Evolutionary conservation across 2,797 vertebrate genomes (phyloP).

Genomic region (Pseudochromis fuscus): DNA sequence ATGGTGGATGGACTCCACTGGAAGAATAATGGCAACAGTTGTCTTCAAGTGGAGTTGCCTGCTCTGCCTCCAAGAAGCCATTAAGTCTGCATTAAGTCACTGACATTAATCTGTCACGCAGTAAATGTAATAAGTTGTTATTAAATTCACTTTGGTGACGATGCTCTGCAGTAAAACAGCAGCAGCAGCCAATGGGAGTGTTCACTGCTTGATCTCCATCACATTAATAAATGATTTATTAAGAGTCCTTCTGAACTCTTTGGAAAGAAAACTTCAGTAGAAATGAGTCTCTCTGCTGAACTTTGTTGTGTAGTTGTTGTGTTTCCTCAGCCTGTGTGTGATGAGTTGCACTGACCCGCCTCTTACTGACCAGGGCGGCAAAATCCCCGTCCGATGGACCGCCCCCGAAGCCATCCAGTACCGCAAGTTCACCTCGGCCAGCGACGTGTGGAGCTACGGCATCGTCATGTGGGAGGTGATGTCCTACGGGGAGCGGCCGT

Average conservation of each 20-base stretch:
- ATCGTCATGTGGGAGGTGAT: slow-evolving; percentile 99
- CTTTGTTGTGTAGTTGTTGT: background rate
- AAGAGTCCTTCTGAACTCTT: background rate
- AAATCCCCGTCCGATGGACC: slow-evolving; percentile 98
- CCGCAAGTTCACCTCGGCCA: slow-evolving; percentile 98
- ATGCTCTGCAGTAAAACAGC: background rate
- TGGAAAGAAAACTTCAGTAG: background rate
- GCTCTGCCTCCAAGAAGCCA: background rate
- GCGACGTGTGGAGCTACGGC: slow-evolving; percentile 98
- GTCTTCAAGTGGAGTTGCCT: background rate
- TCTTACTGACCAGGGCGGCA: slow-evolving; percentile 90
- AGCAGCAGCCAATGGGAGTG: background rate
- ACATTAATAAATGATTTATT: background rate
- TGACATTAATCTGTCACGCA: background rate
- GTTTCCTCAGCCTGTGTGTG: slow-evolving; percentile 26
- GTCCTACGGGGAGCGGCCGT: slow-evolving; percentile 98
- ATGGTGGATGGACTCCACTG: too few species aligned
- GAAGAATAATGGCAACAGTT: background rate
- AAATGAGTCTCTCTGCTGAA: background rate
- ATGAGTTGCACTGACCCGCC: slow-evolving; percentile 69
- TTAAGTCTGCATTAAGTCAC: background rate
- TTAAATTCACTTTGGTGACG: slow-evolving; percentile 1
- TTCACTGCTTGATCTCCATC: background rate
- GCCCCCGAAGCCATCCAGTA: slow-evolving; percentile 98
- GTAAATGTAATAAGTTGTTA: slow-evolving; percentile 4